phyloP scores from a whole-genome alignment of 2,888 invertebrate genomes.

The Tillus elongatus region DNA sequence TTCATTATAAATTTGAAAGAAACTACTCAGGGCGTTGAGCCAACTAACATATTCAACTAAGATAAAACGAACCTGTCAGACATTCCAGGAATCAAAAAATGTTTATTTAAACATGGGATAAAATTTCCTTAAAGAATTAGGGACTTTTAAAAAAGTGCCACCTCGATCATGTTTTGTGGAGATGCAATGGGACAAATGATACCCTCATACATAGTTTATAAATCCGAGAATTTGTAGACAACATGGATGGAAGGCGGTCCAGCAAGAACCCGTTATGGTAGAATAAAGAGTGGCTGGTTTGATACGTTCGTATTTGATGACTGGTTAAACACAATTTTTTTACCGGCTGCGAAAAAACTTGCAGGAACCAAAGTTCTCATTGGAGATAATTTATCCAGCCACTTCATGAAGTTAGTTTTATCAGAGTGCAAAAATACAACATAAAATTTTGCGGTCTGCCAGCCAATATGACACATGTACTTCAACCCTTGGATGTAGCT shows the following conservation, averaged over 20 bases:
- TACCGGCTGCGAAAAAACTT: constrained; percentile 5
- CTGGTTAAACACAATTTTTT: constrained; percentile 8
- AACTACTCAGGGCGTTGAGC: background rate
- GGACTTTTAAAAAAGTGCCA: constrained; percentile 5
- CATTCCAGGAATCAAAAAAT: constrained; percentile 7
- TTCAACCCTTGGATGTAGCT: constrained; percentile 3
- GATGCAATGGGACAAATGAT: too few relatives aligned
- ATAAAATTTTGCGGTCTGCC: constrained; percentile 5
- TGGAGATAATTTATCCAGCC: constrained; percentile 7
- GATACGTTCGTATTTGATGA: constrained; percentile 9
- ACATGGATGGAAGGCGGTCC: too few relatives aligned
- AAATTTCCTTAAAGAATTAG: constrained; percentile 7
- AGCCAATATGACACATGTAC: constrained; percentile 3
- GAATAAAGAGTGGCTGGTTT: constrained; percentile 13
- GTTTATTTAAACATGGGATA: constrained; percentile 5
- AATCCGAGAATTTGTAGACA: constrained; percentile 8
- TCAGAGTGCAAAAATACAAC: background rate
- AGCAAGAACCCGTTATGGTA: too few relatives aligned
- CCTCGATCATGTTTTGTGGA: too few relatives aligned
- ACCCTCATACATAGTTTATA: constrained; percentile 11
- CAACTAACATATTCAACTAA: constrained; percentile 10
- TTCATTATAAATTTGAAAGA: constrained; percentile 9
- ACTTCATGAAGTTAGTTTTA: constrained; percentile 3
- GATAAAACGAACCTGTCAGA: constrained; percentile 10
- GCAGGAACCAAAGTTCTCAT: constrained; percentile 5